Percentiles rank a stretch among this genome's conserved stretches.
phyloP scores from a whole-genome alignment of 2,888 invertebrate species.

The Pecten maximus region DNA sequence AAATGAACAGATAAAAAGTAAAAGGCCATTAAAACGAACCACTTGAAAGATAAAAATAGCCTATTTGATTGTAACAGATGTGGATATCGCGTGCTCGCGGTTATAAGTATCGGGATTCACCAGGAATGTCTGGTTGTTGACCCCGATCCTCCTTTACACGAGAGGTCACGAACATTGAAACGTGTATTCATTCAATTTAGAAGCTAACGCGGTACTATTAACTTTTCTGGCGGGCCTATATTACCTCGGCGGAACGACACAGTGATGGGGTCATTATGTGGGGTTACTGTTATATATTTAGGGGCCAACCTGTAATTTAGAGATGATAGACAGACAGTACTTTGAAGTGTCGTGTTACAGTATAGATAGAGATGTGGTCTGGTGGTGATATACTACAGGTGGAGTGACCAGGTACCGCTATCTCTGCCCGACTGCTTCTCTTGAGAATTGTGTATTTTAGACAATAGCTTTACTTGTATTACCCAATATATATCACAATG shows the following conservation, averaged over 20 bases:
- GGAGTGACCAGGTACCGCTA: background rate
- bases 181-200: slow-evolving; percentile 25
- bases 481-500: background rate
- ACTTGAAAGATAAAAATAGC: slow-evolving; percentile 14
- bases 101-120: slow-evolving; percentile 13
- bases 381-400: background rate
- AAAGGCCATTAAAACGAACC: slow-evolving; percentile 4
- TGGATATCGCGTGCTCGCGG: background rate
- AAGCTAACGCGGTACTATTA: background rate
- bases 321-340: slow-evolving; percentile 4
- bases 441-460: background rate
- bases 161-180: background rate
- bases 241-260: slow-evolving; percentile 20
- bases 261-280: background rate
- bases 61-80: background rate
- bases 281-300: slow-evolving; percentile 27
- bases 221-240: background rate
- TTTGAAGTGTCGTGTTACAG: background rate
- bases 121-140: background rate
- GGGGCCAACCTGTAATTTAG: background rate
- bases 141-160: background rate
- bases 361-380: background rate
- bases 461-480: background rate
- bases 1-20: slow-evolving; percentile 8
- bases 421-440: background rate